Base-by-base conservation (phyloP, 1,140 invertebrate genomes). In the Euura lappo region DNA sequence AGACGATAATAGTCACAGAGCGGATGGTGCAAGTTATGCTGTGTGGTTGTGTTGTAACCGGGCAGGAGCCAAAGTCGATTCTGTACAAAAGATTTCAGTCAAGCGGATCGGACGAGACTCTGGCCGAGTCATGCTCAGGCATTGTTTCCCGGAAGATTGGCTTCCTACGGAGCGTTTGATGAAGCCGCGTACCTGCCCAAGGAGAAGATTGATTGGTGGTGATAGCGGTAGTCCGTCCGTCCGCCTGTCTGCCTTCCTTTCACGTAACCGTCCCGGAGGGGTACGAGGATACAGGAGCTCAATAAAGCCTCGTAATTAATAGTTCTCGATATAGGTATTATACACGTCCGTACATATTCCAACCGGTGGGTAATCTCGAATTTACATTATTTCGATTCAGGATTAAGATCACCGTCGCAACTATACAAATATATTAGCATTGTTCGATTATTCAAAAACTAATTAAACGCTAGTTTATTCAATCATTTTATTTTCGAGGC, bases 171-270 rank as follows among this genome's bases (percentile, higher is more conserved):
- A 60, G 51, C 51, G 51, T 60, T 60, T 60, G 51, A 60, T 60
- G 8, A n/a, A 60, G 51, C 51, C 51, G 51, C 3, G 8, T 11
- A 60, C 51, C 6, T 60, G 51, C 10, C 51, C 28, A 28, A 28
- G 8, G 51, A n/a, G 10, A 60, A 60, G 51, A 60, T 60, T 60
- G 51, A 60, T 60, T 60, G 51, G 8, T 60, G 8, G 51, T 60
- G 51, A 60, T 60, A 60, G 51, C 51, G 51, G 51, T 60, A 60
- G 74, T 28, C 71, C 74, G 72, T 74, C 72, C 74, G 74, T 10
- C 71, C 11, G 51, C 67, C 7, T 44, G 51, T 45, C 43, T 10
- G 65, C 72, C 72, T 44, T 70, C 42, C 60, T 64, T 10, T 4
- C 69, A 11, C 44, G 13, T 4, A 65, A 51, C 10, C 8, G 6